Evolutionary conservation across 2,113 vertebrate species (phyloP).

Genomic region (Carassius carassius): DNA sequence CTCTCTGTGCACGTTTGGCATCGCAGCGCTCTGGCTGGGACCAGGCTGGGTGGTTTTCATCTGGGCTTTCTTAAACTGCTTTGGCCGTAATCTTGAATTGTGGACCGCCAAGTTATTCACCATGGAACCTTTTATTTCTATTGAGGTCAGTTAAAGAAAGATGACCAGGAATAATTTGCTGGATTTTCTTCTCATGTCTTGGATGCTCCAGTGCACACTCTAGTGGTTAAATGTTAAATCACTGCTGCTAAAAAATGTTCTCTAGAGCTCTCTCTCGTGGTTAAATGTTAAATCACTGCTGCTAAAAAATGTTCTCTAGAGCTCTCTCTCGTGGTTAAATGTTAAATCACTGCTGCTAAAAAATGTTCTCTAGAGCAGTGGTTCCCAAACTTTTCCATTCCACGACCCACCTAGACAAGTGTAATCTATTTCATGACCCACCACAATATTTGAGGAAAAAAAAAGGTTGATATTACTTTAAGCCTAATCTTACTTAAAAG

Average conservation of each 20-base stretch:
- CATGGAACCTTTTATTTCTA: conserved; percentile 75
- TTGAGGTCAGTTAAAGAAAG: conserved; percentile 77
- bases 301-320: no score
- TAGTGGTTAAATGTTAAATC: not conserved
- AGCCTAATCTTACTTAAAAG: no score
- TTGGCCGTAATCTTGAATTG: conserved; percentile 95
- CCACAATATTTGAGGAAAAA: no score
- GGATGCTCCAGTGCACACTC: not conserved
- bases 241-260: no score
- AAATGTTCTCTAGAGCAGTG: no score
- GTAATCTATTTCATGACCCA: no score
- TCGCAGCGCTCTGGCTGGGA: conserved; percentile 90
- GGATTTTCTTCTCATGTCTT: not conserved
- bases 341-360: no score
- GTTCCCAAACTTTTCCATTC: no score
- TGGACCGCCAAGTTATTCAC: conserved; percentile 88
- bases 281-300: not conserved
- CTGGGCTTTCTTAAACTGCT: conserved; percentile 92
- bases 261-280: not conserved
- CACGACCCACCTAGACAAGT: no score
- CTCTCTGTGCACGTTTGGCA: conserved; percentile 79
- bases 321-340: not conserved
- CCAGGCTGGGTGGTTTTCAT: conserved; percentile 84
- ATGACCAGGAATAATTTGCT: not conserved
- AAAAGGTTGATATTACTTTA: no score